These are phyloP conservation scores for Hypena proboscidalis DNA, from an alignment of 2,888 invertebrate genomes.

Conservation along the genomic window DNA sequence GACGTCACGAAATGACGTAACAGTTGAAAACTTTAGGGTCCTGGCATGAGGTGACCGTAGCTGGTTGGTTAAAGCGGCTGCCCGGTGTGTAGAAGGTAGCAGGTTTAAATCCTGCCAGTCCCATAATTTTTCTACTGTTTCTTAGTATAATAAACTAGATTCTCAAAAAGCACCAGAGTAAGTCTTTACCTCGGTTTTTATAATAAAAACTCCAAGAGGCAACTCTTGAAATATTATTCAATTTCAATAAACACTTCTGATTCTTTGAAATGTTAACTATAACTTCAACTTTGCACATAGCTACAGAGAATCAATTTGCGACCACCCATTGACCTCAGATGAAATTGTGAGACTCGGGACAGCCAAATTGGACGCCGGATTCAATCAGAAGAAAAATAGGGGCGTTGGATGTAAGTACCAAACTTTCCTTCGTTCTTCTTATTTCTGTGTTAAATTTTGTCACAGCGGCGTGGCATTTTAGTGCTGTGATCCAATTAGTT, in stretches of 20 bases:
- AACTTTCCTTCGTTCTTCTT: constrained; percentile 28
- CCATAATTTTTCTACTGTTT: too few species aligned
- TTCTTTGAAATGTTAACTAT: neutral
- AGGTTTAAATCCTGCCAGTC: too few species aligned
- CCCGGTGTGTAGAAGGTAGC: too few species aligned
- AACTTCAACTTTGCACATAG: constrained; percentile 9
- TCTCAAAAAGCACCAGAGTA: too few species aligned
- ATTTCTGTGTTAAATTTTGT: constrained; percentile 35
- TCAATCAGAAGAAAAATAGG: constrained; percentile 44
- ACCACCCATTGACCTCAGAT: constrained; percentile 38
- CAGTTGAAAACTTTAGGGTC: too few species aligned
- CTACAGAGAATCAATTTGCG: constrained; percentile 38
- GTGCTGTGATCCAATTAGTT: constrained; percentile 33
- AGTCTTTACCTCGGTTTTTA: too few species aligned
- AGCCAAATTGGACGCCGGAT: constrained; percentile 40
- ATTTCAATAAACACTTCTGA: neutral
- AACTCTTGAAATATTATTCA: too few species aligned
- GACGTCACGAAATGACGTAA: too few species aligned
- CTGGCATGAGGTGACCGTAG: too few species aligned
- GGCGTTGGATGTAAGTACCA: constrained; percentile 24
- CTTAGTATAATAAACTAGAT: too few species aligned
- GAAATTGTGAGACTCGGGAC: constrained; percentile 24
- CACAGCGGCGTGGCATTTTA: constrained; percentile 21
- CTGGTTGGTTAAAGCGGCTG: too few species aligned
- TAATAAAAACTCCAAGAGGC: too few species aligned